Evolutionary conservation across 2,113 vertebrate genomes (phyloP).

Genomic region (Salvelinus sp.): DNA sequence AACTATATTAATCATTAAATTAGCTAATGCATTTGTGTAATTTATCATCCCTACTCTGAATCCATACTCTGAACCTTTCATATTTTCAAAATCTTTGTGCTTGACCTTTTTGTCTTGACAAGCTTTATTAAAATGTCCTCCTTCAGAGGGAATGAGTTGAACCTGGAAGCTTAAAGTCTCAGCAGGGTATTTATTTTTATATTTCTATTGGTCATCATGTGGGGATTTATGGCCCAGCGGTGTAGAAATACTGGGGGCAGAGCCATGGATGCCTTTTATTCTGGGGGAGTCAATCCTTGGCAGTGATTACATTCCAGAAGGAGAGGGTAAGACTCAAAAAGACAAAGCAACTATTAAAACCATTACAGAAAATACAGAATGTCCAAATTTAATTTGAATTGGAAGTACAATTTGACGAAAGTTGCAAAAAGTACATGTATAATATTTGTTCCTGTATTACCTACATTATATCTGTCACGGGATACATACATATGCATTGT

Average conservation of each 20-base stretch:
- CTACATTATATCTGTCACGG: too few relatives aligned
- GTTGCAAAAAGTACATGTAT: background rate
- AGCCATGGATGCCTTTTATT: slow-evolving; percentile 21
- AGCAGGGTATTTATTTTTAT: slow-evolving; percentile 38
- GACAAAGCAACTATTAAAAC: slow-evolving; percentile 7
- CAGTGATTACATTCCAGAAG: slow-evolving; percentile 21
- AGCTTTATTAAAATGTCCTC: slow-evolving; percentile 1
- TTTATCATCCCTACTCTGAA: background rate
- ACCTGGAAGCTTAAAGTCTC: slow-evolving; percentile 11
- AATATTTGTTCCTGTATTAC: background rate
- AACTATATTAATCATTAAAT: background rate
- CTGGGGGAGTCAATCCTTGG: slow-evolving; percentile 2
- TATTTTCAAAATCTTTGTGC: too few relatives aligned
- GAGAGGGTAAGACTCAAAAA: slow-evolving; percentile 18
- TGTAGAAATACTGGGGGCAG: slow-evolving; percentile 35
- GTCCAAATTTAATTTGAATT: background rate
- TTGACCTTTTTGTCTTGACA: slow-evolving; percentile 2
- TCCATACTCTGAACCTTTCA: background rate
- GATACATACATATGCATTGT: background rate
- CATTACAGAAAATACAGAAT: background rate
- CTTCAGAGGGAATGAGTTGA: background rate
- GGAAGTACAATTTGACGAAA: too few relatives aligned
- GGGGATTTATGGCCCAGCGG: slow-evolving; percentile 47
- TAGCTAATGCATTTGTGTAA: background rate
- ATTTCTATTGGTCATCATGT: slow-evolving; percentile 48